Evolutionary conservation across 2,888 invertebrate species (phyloP), one percentile per base, ranked within the genome.

Genomic region (Caenorhabditis wallacei): DNA sequence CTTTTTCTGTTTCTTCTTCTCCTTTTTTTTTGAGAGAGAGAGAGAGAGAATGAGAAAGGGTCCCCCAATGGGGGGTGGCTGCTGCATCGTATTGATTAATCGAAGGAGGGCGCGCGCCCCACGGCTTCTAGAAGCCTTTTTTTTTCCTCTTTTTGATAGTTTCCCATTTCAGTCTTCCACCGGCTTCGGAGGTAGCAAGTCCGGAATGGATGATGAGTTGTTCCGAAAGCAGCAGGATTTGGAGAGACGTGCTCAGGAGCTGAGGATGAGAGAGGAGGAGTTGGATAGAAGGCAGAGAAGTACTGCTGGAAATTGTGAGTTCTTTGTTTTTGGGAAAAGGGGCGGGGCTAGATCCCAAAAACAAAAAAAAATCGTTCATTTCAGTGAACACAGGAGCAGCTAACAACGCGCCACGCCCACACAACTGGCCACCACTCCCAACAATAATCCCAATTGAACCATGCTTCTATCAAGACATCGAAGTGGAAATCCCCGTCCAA

Each of bases 401-500:
- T 22, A 80, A 74, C 53, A 76, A 84, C n/a, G 71, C 91, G 94
- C 94, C 94, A 75, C 93, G 96, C 88, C 94, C 95, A 88, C 98
- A 99, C 93, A 99, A 99, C 93, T 99, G 98, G 97, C 99, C 99
- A 1, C 99, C 99, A 0, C 93, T 99, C 85, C 98, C 99, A 0
- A 95, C 95, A 91, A 96, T 96, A 90, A 97, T 96, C 85, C 93
- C 93, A 82, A 94, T 98, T 84, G 96, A 97, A 92, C 98, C 99
- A 0, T 99, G 99, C 93, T 99, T 99, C 94, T 98, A 98, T 93
- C 98, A 99, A 94, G 98, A 99, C 93, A 97, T 99, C 90, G 96
- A 96, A 92, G 96, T 99, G 59, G 99, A 99, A 92, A 99, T 99
- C 92, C 97, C 98, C 26, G 94, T 96, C 63, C 97, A 98, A 93